phyloP scores from a whole-genome alignment of 2,113 vertebrate genomes.

The Ovis canadensis region DNA sequence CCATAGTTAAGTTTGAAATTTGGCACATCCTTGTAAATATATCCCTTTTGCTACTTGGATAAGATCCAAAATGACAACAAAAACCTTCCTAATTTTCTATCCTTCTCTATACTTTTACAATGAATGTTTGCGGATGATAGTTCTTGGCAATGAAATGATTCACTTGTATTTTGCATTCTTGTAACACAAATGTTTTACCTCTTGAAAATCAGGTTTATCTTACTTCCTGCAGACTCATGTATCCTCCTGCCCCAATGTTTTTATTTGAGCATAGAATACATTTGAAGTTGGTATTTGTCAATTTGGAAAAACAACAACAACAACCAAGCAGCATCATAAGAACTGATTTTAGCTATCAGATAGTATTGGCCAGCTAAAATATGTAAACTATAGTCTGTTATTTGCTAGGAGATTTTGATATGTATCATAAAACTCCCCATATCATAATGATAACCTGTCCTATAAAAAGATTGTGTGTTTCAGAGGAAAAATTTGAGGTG shows the following conservation, averaged over 20 bases:
- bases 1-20: background rate
- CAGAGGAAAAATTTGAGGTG: background rate
- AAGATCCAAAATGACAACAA: background rate
- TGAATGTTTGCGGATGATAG: background rate
- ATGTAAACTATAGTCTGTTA: background rate
- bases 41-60: background rate
- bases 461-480: background rate
- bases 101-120: background rate
- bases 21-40: background rate
- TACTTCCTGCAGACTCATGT: background rate
- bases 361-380: background rate
- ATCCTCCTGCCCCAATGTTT: background rate
- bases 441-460: background rate
- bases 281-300: background rate
- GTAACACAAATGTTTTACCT: background rate
- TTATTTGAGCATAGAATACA: background rate
- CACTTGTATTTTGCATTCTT: background rate
- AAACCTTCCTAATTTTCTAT: background rate
- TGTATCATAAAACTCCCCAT: background rate
- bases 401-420: slow-evolving; percentile 12
- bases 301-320: background rate
- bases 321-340: background rate
- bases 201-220: background rate
- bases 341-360: background rate
- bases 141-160: background rate